These are phyloP conservation scores for Dasyprocta punctata DNA, from an alignment of 2,113 vertebrate genomes.

Conservation along the genomic window DNA sequence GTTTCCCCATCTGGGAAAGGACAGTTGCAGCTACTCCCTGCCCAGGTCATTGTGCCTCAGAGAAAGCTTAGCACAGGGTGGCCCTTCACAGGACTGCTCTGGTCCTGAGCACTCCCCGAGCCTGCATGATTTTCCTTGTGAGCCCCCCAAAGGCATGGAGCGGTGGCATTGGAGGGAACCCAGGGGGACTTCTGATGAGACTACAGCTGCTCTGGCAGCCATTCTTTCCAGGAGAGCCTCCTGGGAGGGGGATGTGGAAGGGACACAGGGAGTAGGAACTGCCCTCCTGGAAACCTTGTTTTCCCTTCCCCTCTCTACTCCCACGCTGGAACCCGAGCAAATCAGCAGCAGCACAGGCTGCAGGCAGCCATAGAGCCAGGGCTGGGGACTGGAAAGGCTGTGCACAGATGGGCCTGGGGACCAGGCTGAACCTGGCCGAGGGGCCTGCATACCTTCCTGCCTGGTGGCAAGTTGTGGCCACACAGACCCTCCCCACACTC, in stretches of 20 bases:
- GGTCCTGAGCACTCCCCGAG: background rate
- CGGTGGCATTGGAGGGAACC: background rate
- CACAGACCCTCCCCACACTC: background rate
- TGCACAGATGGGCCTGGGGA: fast-evolving
- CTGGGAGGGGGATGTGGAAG: background rate
- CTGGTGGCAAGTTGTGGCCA: background rate
- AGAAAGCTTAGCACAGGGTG: background rate
- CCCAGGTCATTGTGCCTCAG: background rate
- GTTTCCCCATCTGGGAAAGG: background rate
- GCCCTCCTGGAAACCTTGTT: background rate
- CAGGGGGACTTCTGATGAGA: background rate
- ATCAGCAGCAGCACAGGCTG: too few species aligned
- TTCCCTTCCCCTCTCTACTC: background rate
- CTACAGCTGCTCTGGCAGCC: background rate
- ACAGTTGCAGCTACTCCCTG: background rate
- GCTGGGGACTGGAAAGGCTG: fast-evolving
- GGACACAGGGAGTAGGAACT: background rate
- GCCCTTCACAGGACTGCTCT: background rate
- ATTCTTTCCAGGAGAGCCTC: background rate
- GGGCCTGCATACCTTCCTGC: background rate
- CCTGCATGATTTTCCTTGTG: background rate
- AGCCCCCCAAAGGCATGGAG: background rate
- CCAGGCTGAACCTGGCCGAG: background rate
- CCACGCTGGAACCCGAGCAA: background rate
- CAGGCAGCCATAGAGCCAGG: too few species aligned